Evolutionary conservation across 2,888 invertebrate genomes (phyloP).

Genomic region (Ichneumoninae sp.): DNA sequence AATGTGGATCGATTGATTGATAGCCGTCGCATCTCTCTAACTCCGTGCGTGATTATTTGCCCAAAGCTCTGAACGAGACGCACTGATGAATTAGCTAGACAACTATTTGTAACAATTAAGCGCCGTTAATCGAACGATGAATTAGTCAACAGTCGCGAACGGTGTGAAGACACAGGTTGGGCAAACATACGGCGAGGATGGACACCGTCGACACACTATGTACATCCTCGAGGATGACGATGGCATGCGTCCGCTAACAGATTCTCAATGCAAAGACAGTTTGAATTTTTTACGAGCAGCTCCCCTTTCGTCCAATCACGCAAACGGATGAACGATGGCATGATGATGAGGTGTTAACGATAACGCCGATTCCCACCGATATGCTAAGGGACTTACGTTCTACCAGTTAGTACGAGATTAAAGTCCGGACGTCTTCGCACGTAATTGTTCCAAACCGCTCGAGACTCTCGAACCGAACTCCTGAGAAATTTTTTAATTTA

Average conservation of each 20-base stretch:
- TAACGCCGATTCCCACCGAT: constrained; percentile 24
- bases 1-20: background rate
- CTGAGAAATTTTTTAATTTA: constrained; percentile 71
- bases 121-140: constrained; percentile 30
- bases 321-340: constrained; percentile 40
- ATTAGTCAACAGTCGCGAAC: constrained; percentile 10
- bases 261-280: constrained; percentile 31
- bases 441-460: constrained; percentile 80
- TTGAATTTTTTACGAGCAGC: background rate
- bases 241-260: constrained; percentile 43
- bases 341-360: constrained; percentile 20
- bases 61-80: background rate
- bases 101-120: constrained; percentile 37
- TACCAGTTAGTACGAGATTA: constrained; percentile 82
- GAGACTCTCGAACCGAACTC: constrained; percentile 76
- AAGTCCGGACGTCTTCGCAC: constrained; percentile 81
- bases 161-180: background rate
- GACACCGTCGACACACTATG: constrained; percentile 18
- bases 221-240: constrained; percentile 46
- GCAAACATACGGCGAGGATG: constrained; percentile 11
- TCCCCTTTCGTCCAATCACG: constrained; percentile 21
- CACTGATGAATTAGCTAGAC: constrained; percentile 16
- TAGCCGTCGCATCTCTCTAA: background rate
- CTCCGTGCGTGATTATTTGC: constrained; percentile 3
- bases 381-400: constrained; percentile 79